Base-by-base conservation (phyloP, 2,797 vertebrate species). In the Enteromius argenteus region DNA sequence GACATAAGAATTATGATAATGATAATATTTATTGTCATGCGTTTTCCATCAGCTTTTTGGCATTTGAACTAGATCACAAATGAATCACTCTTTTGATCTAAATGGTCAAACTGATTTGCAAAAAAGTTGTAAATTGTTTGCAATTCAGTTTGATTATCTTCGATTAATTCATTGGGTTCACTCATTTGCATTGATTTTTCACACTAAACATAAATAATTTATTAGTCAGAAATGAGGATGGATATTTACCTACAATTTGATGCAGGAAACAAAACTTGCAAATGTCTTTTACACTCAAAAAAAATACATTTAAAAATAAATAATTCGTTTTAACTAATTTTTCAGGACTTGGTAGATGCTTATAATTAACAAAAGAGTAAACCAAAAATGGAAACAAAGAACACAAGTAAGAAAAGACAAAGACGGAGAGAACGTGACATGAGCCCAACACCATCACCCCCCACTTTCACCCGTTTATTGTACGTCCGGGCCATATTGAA, bases 401-500 rank as follows among this genome's bases (percentile, higher is more conserved):
- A 14, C 30, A 30, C 7, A 32, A 64, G 14, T 35, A 27, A 78
- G 21, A 75, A 68, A 84, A 77, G 3, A 80, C 51, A 81, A 81
- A 58, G 68, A 39, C 2, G 17, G 75, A 66, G 75, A 60, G 87
- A 92, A 60, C 5, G 21, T 44, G 73, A 46, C 10, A 37, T 27
- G 27, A 80, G 53, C 75, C 42, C 56, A 66, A 53, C 78, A 88
- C 78, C 37, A 62, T 85, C 82, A 86, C 71, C 87, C 87, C 85
- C 76, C 60, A 75, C 66, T 78, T 83, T 79, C 51, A 79, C 79
- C 69, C 44, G 44, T 81, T 85, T 84, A 89, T 92, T 93, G 89
- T 92, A 85, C 66, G 32, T n/a, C 46, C 1, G 56, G 79, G 84
- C 85, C 84, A 87, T 78, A 87, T 80, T 90, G 89, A 92, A 93